A percentile compares a stretch with the other conserved stretches of the same genome.
phyloP scores from a whole-genome alignment of 2,797 vertebrate genomes.

The Danio kyathit region DNA sequence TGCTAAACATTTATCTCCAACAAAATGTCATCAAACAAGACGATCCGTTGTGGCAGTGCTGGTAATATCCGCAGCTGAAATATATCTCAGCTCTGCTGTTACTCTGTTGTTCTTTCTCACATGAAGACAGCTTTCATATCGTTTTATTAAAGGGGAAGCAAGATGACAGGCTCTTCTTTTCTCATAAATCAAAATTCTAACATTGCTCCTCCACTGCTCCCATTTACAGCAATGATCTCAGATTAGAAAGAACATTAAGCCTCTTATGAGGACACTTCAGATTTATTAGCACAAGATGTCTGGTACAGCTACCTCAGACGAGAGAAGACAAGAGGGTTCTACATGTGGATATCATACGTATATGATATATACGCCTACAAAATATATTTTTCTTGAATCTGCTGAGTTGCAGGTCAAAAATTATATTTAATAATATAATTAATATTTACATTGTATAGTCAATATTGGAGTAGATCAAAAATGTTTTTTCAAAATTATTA shows the following conservation, averaged over 20 bases:
- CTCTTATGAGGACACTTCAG: slow-evolving; percentile 24
- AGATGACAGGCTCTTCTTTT: slow-evolving; percentile 5
- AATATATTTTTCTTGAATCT: too few species aligned
- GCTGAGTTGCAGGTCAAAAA: too few species aligned
- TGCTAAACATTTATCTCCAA: slow-evolving; percentile 6
- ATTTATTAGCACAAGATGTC: slow-evolving; percentile 23
- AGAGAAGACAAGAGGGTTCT: too few species aligned
- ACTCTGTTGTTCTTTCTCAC: slow-evolving; percentile 9
- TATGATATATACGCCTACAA: too few species aligned
- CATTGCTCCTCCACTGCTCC: slow-evolving; percentile 4
- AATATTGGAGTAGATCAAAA: too few species aligned
- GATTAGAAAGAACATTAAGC: slow-evolving; percentile 35
- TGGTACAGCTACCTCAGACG: background rate
- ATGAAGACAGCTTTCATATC: slow-evolving; percentile 10
- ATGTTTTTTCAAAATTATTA: too few species aligned
- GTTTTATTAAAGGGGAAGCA: slow-evolving; percentile 24
- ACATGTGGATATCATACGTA: background rate
- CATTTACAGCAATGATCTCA: slow-evolving; percentile 11
- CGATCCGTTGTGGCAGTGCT: background rate
- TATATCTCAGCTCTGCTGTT: background rate
- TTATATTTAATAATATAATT: too few species aligned
- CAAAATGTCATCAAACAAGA: background rate
- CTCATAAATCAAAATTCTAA: slow-evolving; percentile 35
- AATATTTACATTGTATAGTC: too few species aligned
- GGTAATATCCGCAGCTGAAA: background rate